Evolutionary conservation across 64 coral and sea anemone genomes (phyloP), one percentile per base, ranked within the genome.

Genomic region (Cladopsammia gracilis): DNA sequence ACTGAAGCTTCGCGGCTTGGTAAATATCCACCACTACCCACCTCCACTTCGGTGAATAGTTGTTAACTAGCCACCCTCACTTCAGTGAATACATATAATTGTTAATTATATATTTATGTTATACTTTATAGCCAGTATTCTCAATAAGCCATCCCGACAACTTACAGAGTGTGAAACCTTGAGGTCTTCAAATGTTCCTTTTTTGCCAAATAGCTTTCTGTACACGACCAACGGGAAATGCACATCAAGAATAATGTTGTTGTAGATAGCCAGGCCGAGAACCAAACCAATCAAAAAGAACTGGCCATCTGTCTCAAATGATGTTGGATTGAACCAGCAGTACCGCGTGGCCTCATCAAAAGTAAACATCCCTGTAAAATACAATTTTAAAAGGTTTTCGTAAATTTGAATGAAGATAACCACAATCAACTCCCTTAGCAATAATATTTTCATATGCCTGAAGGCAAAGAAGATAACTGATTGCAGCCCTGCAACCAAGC

Each of bases 151-250:
- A 46, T 45, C 72, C 48, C 18, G 6, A 1, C 22, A 20, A 78
- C 67, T 92, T 91, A 99, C 98, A 81, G 85, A 78, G 54, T 99
- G 98, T 7, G 98, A 99, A 84, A 94, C 98, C 67, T 85, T 92
- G 45, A 99, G 94, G 48, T 99, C 98, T 70, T 90, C 94, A 78
- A 99, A 94, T 23, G 88, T 99, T 82, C 98, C 98, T 88, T 65
- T 87, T 60, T 93, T 93, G 14, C 94, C 94, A 89, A 99, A 99
- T 43, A 99, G 57, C 44, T 99, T 99, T 71, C 91, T 94, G 26
- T 99, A 99, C 47, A 99, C 98, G 0, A 99, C 98, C 98, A 99
- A 96, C 15, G 98, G 98, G 83, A 99, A 99, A 59, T 96, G 91
- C 3, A 99, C 94, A 76, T 99, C 98, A 15, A 99, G 73, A 61